Base-by-base conservation (phyloP, 1,140 invertebrate genomes). In the Drosophila hydei region DNA sequence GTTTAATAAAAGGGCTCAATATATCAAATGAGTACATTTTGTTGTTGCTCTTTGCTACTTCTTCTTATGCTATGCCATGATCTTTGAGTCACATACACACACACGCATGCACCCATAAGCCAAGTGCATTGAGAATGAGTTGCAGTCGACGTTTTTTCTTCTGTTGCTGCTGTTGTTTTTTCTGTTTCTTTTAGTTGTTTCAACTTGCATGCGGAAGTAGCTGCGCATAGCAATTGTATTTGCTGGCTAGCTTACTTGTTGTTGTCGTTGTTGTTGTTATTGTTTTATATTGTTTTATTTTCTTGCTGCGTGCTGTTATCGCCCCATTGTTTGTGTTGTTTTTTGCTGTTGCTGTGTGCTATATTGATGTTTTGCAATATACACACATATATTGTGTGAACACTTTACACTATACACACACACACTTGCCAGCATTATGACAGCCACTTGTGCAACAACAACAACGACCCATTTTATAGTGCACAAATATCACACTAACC, bases 401-500 rank as follows among this genome's bases (percentile, higher is more conserved):
- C 56, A 61, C 43, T 52, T 67, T 56, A 23, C 60, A 50, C 55
- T 36, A 62, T 51, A 11, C 43, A 8, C 18, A 61, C 19, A 42
- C 25, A 43, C 43, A 43, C 30, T 30, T 58, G 43, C 21, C 42
- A 60, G 58, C 71, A 69, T 73, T 72, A 71, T 65, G 50, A 48
- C 74, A 79, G 75, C 81, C 80, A 79, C 76, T 85, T 80, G 73
- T 81, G 71, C 70, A 67, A 43, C 30, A 52, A 45, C 43, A 54
- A 65, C 54, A 61, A 62, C 65, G 71, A 83, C 83, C 81, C 75
- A 87, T 87, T 87, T 84, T 70, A 64, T 72, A 78, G 67, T 75
- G 78, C 73, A 77, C 78, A 77, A 88, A 72, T 83, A 88, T 79
- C 83, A 88, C 69, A 87, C 83, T 87, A 87, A 87, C 83, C 83